phyloP scores from a whole-genome alignment of 1,140 invertebrate species.

The Papilio polyxenes region DNA sequence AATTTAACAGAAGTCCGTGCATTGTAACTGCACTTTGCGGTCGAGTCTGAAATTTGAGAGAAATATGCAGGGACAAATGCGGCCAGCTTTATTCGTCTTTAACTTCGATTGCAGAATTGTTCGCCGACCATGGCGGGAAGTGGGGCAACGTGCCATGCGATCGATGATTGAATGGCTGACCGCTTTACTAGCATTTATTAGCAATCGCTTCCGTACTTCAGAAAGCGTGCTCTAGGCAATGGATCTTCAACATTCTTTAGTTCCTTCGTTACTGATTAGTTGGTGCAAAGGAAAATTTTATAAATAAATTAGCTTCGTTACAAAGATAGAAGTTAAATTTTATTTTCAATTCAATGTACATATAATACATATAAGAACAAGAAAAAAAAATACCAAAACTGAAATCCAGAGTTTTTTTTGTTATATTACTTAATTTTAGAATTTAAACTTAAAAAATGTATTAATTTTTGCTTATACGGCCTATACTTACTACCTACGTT shows the following conservation, averaged over 20 bases:
- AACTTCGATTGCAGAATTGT: slow-evolving; percentile 37
- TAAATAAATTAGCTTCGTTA: background rate
- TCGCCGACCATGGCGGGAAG: slow-evolving; percentile 26
- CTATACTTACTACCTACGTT: too few species aligned
- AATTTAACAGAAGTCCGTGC: slow-evolving; percentile 7
- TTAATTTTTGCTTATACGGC: too few species aligned
- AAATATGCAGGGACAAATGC: slow-evolving; percentile 34
- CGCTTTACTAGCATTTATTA: slow-evolving; percentile 37
- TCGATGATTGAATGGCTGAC: slow-evolving; percentile 36
- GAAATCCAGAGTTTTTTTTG: too few species aligned
- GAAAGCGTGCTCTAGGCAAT: slow-evolving; percentile 5
- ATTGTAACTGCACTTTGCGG: slow-evolving; percentile 14
- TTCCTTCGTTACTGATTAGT: background rate
- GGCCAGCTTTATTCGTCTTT: slow-evolving; percentile 34
- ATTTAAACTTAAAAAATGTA: too few species aligned
- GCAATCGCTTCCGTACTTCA: slow-evolving; percentile 28
- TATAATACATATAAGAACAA: too few species aligned
- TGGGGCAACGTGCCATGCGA: slow-evolving; percentile 23
- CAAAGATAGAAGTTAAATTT: background rate
- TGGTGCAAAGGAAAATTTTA: background rate
- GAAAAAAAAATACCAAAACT: too few species aligned
- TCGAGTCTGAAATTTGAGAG: slow-evolving; percentile 25
- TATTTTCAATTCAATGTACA: too few species aligned
- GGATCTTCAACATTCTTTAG: slow-evolving; percentile 8
- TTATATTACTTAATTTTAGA: too few species aligned